Evolutionary conservation across 2,113 vertebrate species (phyloP), one percentile per base, ranked within the genome.

Genomic region (Podilymbus podiceps): DNA sequence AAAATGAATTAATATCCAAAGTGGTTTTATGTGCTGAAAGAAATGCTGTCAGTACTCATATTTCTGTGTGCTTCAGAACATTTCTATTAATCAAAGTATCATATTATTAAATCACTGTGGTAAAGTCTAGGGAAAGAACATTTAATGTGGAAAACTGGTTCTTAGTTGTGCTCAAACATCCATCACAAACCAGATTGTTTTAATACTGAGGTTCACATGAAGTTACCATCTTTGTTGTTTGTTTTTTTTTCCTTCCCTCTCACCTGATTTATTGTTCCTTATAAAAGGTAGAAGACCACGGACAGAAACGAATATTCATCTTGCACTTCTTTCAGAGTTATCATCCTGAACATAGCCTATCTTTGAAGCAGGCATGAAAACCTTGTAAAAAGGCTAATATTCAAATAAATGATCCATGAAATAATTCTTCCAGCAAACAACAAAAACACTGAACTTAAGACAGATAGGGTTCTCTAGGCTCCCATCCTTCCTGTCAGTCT

Each of bases 391-490:
- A 90, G 25, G 17, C 31, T 79, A 77, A 90, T 91, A 60, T 60
- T 94, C 50, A 88, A 76, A 94, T 55, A 95, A 95, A 93, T 76
- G 52, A 78, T 85, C 79, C 86, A 94, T 88, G 23, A 96, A 96
- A 85, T 80, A 93, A 79, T 82, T 95, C 63, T 93, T 96, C 42
- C 44, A 95, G 55, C 33, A 96, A 88, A 92, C 42, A 96, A 76
- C 21, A 92, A 93, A 90, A 84, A 33, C 13, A 77, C 71, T 84
- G 63, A 75, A 80, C 11, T 83, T 77, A 71, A 83, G 49, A 88
- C 8, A 85, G 56, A 85, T 60, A 40, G 7, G 6, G 4, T 92
- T 83, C 56, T 62, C 44, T 89, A 74, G 21, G 81, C 15, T 88
- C 42, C 83, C 47, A 52, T 91, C 20, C 31, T 78, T 95, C 38